Conservation (phyloP, 2,797 vertebrate species). For the Ctenopoma multispine region DNA sequence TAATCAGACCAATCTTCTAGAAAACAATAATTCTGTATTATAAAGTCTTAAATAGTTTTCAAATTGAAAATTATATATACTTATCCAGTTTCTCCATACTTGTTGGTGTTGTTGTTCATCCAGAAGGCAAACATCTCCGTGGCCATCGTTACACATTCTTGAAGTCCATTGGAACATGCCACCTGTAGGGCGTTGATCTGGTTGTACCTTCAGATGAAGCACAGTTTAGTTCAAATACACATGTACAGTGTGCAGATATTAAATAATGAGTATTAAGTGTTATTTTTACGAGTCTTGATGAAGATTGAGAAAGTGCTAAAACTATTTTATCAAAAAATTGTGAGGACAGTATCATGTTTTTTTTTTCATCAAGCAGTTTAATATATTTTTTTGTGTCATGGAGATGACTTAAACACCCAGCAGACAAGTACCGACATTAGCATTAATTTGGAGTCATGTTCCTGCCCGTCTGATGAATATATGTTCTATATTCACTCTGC, state of each 20-base stretch:
- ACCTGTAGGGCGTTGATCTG: conserved; percentile 74
- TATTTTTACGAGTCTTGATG: background rate
- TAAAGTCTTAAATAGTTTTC: background rate
- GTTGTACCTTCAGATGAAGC: conserved; percentile 66
- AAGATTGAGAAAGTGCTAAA: background rate
- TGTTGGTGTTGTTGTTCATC: conserved; percentile 66
- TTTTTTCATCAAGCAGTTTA: background rate
- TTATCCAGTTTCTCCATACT: conserved; percentile 26
- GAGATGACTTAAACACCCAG: background rate
- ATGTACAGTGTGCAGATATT: background rate
- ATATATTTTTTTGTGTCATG: background rate
- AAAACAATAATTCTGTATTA: background rate
- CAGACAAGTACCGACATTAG: background rate
- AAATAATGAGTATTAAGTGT: background rate
- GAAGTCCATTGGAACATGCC: conserved; percentile 77
- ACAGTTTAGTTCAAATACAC: background rate
- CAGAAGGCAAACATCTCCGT: conserved; percentile 58
- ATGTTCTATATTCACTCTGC: background rate
- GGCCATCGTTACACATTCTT: conserved; percentile 73
- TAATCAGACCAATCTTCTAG: background rate
- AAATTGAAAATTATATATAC: background rate
- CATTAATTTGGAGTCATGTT: background rate
- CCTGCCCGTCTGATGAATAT: background rate
- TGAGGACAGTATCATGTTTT: background rate
- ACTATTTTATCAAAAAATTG: background rate